Conservation (phyloP, 1,140 invertebrate species). For the Anoplophora glabripennis region DNA sequence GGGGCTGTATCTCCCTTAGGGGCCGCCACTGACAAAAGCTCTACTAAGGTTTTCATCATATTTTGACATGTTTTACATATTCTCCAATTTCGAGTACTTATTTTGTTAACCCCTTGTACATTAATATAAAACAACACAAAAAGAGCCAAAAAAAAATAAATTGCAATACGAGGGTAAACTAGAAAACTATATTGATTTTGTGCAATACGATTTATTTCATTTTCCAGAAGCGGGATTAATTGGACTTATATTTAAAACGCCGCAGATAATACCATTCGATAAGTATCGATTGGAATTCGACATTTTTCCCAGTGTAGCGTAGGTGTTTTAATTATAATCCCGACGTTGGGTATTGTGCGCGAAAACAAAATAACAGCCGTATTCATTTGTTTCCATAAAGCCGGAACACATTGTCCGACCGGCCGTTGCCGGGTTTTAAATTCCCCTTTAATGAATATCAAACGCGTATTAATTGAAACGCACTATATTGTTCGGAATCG, state of each 20-base stretch:
- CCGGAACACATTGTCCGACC: conserved; percentile 4
- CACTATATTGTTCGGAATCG: background rate
- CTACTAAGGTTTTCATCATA: too few species aligned
- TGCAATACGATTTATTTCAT: too few species aligned
- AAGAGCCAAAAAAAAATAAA: too few species aligned
- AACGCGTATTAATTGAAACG: conserved; percentile 7
- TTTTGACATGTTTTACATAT: too few species aligned
- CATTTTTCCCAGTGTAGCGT: background rate
- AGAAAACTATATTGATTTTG: too few species aligned
- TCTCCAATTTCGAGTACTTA: too few species aligned
- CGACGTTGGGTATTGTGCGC: conserved; percentile 20
- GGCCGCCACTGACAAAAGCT: too few species aligned
- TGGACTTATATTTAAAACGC: background rate
- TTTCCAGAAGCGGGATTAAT: background rate
- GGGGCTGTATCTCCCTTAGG: too few species aligned
- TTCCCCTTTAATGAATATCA: conserved; percentile 12
- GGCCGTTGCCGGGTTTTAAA: conserved; percentile 6
- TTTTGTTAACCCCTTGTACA: too few species aligned
- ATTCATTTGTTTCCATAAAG: conserved; percentile 27
- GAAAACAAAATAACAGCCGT: conserved; percentile 16
- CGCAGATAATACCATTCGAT: background rate
- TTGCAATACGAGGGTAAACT: too few species aligned
- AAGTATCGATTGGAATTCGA: too few species aligned
- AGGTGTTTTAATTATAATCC: conserved; percentile 30
- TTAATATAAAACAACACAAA: too few species aligned